A percentile compares a stretch with the other conserved stretches of the same genome.
Conservation (phyloP, 2,888 invertebrate genomes). For the Maniola hyperantus region DNA sequence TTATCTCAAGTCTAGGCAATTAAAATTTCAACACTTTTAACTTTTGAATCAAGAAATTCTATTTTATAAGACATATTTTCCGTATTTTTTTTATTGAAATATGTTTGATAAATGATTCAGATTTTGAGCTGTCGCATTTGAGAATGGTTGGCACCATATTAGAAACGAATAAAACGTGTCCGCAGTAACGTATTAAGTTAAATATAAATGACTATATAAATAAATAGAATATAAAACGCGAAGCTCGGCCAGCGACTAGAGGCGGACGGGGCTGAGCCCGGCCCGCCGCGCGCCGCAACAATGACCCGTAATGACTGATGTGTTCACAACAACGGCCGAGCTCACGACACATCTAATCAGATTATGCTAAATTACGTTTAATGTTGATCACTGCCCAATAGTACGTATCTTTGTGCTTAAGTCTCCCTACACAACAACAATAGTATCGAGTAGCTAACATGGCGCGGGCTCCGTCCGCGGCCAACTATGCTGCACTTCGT, state of each 20-base stretch:
- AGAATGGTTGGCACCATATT: constrained; percentile 9
- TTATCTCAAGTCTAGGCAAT: neutral
- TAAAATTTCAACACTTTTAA: neutral
- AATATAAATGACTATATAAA: constrained; percentile 66
- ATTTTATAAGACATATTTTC: too few species aligned
- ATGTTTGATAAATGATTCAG: neutral
- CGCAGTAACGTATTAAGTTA: constrained; percentile 69
- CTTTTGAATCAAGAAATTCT: neutral
- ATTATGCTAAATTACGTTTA: constrained; percentile 80
- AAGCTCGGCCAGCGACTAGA: constrained; percentile 58
- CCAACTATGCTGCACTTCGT: constrained; percentile 66
- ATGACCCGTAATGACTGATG: constrained; percentile 75
- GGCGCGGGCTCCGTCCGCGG: constrained; percentile 70
- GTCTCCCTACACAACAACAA: constrained; percentile 79
- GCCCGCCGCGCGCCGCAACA: constrained; percentile 65
- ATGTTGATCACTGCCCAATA: constrained; percentile 83
- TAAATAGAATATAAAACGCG: constrained; percentile 64
- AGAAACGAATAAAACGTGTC: constrained; percentile 48
- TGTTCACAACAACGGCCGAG: constrained; percentile 74
- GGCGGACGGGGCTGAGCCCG: constrained; percentile 55
- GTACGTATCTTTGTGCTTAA: constrained; percentile 82
- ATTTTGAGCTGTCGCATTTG: neutral
- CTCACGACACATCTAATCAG: constrained; percentile 74
- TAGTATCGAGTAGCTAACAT: constrained; percentile 68
- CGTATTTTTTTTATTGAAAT: too few species aligned